phyloP scores from a whole-genome alignment of 2,888 invertebrate genomes.

The Venusia cambrica region DNA sequence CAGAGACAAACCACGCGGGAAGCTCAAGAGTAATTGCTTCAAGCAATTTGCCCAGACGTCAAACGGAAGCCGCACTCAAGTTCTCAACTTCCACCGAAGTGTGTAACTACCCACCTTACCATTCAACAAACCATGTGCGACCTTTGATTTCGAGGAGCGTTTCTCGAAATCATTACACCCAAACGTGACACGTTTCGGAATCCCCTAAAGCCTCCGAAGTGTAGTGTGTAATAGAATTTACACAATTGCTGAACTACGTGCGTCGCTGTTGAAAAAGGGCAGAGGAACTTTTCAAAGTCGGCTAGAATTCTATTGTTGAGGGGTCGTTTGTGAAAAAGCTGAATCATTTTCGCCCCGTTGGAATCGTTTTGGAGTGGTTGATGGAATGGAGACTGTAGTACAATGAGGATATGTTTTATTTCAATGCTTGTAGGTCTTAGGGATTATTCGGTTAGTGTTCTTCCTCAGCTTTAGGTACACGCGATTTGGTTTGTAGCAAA shows the following conservation, averaged over 20 bases:
- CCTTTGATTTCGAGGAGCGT: constrained; percentile 24
- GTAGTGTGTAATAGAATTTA: constrained; percentile 24
- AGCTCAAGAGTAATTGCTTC: no score
- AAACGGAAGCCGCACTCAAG: constrained; percentile 1
- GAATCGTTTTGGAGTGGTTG: no score
- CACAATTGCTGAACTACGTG: constrained; percentile 28
- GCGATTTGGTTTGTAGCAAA: no score
- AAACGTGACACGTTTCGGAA: constrained; percentile 28
- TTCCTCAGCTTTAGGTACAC: no score
- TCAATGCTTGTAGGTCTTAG: no score
- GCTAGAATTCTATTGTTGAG: constrained; percentile 4
- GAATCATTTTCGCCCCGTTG: no score
- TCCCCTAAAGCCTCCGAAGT: constrained; percentile 10
- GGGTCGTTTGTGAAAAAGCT: no score
- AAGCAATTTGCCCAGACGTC: neutral
- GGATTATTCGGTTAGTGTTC: no score
- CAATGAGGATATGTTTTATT: no score
- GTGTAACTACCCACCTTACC: constrained; percentile 21
- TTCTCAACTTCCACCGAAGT: constrained; percentile 13
- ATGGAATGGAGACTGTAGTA: no score
- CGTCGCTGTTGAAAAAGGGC: constrained; percentile 27
- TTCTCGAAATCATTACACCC: constrained; percentile 26
- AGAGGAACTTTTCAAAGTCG: constrained; percentile 11
- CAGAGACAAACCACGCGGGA: no score
- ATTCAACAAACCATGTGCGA: constrained; percentile 23